phyloP scores from a whole-genome alignment of 2,797 vertebrate genomes.

The Margarornis squamiger region DNA sequence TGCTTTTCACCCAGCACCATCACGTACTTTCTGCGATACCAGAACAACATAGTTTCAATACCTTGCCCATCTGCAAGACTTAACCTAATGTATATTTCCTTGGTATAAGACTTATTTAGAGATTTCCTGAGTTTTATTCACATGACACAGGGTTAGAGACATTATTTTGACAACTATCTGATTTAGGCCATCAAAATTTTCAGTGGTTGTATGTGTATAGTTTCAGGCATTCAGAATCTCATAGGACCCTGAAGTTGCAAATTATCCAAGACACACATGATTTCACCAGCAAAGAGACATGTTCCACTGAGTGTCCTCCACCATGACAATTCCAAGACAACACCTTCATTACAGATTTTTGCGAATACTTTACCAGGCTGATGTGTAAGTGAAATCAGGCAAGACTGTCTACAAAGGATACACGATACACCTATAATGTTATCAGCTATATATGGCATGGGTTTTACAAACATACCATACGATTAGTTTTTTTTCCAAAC shows the following conservation, averaged over 20 bases:
- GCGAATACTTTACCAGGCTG: neutral
- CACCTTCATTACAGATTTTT: neutral
- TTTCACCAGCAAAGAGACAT: neutral
- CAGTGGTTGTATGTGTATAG: accelerated
- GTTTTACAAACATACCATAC: neutral
- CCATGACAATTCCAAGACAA: accelerated
- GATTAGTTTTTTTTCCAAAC: neutral
- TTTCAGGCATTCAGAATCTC: neutral
- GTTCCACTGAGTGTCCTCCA: neutral
- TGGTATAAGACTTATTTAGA: neutral
- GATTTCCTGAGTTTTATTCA: neutral
- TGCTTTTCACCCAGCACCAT: neutral
- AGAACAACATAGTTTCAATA: neutral
- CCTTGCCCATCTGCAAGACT: neutral
- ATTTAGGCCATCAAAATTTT: neutral
- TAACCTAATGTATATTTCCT: neutral
- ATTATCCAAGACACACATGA: neutral
- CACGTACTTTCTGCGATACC: accelerated
- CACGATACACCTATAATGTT: neutral
- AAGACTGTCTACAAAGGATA: neutral
- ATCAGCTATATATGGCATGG: neutral
- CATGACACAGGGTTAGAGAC: neutral
- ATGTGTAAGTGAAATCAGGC: neutral
- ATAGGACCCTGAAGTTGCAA: neutral
- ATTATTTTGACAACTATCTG: neutral